phyloP scores from a whole-genome alignment of 2,888 invertebrate genomes.

The Temnothorax rugatulus region DNA sequence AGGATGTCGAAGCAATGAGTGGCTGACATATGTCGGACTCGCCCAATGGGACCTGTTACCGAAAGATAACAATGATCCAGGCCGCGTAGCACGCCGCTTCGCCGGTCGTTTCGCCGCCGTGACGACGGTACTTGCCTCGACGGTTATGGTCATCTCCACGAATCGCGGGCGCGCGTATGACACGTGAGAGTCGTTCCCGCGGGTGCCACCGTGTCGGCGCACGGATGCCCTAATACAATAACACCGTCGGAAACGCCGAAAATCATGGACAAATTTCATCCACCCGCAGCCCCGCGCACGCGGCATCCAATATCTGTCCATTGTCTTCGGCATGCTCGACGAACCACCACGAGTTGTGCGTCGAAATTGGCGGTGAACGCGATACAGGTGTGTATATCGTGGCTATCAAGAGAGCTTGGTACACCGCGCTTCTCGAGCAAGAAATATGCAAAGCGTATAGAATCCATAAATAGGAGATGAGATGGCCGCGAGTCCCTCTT shows the following conservation, averaged over 20 bases:
- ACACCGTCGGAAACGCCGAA: not conserved
- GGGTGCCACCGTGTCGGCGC: not conserved
- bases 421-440: not conserved
- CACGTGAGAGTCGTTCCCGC: constrained; percentile 10
- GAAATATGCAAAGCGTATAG: not conserved
- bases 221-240: not conserved
- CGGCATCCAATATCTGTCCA: constrained; percentile 26
- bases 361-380: not conserved
- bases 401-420: not conserved
- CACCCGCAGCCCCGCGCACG: not conserved
- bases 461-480: not conserved
- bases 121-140: constrained; percentile 36
- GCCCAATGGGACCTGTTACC: constrained; percentile 68
- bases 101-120: constrained; percentile 33
- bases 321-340: constrained; percentile 10
- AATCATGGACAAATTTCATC: constrained; percentile 41
- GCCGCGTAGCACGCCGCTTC: constrained; percentile 1
- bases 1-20: constrained; percentile 45
- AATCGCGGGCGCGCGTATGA: constrained; percentile 36
- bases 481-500: not conserved
- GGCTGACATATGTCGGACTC: constrained; percentile 18
- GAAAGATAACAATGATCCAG: constrained; percentile 71
- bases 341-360: not conserved
- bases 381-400: not conserved
- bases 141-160: constrained; percentile 57